Conservation (phyloP, 2,888 invertebrate genomes). For the Nebria brevicollis region DNA sequence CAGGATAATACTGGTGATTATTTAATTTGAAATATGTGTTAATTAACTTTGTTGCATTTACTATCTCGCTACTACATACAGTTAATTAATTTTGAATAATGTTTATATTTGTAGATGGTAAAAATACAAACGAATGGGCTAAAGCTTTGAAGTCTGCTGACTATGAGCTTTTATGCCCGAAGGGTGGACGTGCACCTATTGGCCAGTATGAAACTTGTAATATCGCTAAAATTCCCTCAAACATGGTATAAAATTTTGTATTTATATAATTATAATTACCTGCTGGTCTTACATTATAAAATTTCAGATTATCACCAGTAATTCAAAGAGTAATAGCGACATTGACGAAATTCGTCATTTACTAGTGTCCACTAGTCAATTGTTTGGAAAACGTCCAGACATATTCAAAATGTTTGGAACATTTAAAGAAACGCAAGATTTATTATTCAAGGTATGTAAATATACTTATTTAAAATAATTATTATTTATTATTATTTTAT, state of each 20-base stretch:
- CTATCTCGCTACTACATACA: too few species aligned
- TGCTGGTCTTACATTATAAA: constrained; percentile 26
- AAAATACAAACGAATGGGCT: constrained; percentile 68
- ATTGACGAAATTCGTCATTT: constrained; percentile 71
- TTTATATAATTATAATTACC: constrained; percentile 2
- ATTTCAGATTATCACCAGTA: constrained; percentile 61
- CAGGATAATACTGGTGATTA: constrained; percentile 64
- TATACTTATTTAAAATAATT: background rate
- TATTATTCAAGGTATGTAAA: constrained; percentile 66
- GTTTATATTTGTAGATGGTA: constrained; percentile 63
- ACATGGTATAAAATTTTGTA: constrained; percentile 58
- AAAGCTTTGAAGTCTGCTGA: constrained; percentile 63
- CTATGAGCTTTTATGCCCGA: constrained; percentile 72
- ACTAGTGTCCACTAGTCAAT: constrained; percentile 68
- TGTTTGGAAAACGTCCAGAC: constrained; percentile 68
- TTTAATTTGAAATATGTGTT: background rate
- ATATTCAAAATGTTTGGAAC: constrained; percentile 74
- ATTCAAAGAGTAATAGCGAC: constrained; percentile 59
- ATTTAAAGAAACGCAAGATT: constrained; percentile 65
- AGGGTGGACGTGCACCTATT: constrained; percentile 68
- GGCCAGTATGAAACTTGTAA: constrained; percentile 70
- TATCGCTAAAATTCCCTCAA: constrained; percentile 70
- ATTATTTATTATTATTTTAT: background rate
- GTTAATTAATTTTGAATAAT: background rate
- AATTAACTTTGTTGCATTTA: too few species aligned